Percentiles rank a stretch among this genome's conserved stretches.
phyloP scores from a whole-genome alignment of 1,140 invertebrate genomes.

The Amyelois transitella region DNA sequence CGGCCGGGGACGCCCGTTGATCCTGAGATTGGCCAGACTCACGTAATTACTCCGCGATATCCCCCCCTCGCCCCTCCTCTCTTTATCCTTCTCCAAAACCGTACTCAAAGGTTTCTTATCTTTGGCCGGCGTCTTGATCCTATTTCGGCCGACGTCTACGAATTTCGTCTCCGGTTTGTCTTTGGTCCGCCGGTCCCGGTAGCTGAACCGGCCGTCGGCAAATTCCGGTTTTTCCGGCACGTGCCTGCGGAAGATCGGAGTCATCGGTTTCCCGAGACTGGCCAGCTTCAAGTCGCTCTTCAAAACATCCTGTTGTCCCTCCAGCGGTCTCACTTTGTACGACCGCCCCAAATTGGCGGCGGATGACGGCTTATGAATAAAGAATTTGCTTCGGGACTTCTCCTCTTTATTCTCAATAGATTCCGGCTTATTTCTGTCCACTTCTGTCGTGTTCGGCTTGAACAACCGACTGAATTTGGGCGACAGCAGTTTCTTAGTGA shows the following conservation, averaged over 20 bases:
- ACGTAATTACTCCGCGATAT: slow-evolving; percentile 69
- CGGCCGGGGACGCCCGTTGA: slow-evolving; percentile 27
- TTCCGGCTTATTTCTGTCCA: slow-evolving; percentile 28
- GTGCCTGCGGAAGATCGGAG: slow-evolving; percentile 59
- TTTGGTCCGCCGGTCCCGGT: slow-evolving; percentile 37
- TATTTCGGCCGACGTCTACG: slow-evolving; percentile 34
- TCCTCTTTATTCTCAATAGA: slow-evolving; percentile 32
- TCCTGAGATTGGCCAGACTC: slow-evolving; percentile 64
- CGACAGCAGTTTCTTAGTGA: slow-evolving; percentile 61
- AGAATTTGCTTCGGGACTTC: slow-evolving; percentile 59
- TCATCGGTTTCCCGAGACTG: slow-evolving; percentile 64
- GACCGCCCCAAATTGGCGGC: slow-evolving; percentile 26
- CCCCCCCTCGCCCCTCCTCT: slow-evolving; percentile 34
- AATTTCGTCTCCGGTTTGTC: slow-evolving; percentile 40
- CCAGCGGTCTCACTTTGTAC: slow-evolving; percentile 40
- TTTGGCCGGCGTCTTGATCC: slow-evolving; percentile 35
- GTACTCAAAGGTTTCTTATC: slow-evolving; percentile 19
- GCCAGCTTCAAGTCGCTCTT: slow-evolving; percentile 57
- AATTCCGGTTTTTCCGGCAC: slow-evolving; percentile 43
- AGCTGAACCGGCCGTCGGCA: slow-evolving; percentile 60
- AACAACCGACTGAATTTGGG: slow-evolving; percentile 64
- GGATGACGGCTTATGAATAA: slow-evolving; percentile 47
- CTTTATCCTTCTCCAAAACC: slow-evolving; percentile 22
- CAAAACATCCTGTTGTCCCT: slow-evolving; percentile 22
- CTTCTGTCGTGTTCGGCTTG: slow-evolving; percentile 45